phyloP scores from a whole-genome alignment of 2,797 vertebrate species.

The Urophycis tenuis region DNA sequence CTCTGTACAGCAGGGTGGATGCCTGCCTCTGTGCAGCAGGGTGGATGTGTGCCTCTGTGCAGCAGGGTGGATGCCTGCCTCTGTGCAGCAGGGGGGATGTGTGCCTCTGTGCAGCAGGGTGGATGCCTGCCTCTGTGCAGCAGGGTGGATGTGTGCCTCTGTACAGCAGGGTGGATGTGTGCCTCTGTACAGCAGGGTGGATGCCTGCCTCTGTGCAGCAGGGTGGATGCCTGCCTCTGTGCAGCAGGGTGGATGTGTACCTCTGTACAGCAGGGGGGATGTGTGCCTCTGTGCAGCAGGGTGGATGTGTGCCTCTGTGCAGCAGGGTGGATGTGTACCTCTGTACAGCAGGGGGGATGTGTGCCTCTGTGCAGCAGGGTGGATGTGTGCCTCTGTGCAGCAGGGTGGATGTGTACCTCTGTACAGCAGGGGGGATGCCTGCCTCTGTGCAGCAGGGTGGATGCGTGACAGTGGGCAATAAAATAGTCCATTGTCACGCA shows the following conservation, averaged over 20 bases:
- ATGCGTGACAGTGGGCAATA: background rate
- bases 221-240: background rate
- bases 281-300: too few relatives aligned
- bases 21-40: too few relatives aligned
- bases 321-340: background rate
- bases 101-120: background rate
- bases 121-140: background rate
- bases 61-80: background rate
- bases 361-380: background rate
- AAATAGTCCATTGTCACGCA: conserved; percentile 28
- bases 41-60: background rate
- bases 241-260: background rate
- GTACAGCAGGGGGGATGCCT: background rate
- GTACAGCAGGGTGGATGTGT: background rate
- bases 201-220: background rate
- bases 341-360: too few relatives aligned
- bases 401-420: background rate
- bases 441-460: background rate
- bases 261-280: too few relatives aligned
- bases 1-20: background rate
- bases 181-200: background rate
- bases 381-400: background rate
- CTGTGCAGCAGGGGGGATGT: background rate
- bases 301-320: background rate
- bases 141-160: background rate